phyloP scores from a whole-genome alignment of 2,113 vertebrate genomes.

The Chelonoidis abingdonii region DNA sequence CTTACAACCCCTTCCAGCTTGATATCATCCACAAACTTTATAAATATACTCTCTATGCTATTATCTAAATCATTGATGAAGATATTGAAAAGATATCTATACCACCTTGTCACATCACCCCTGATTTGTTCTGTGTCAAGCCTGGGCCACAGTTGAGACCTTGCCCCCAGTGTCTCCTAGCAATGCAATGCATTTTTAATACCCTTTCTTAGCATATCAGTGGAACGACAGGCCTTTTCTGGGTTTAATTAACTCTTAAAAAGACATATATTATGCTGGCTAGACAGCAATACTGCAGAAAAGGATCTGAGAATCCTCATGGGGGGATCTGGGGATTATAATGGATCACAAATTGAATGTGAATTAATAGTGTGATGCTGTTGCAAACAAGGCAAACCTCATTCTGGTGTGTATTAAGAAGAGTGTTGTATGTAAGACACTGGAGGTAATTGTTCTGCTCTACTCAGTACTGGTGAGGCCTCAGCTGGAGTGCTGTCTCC shows the following conservation, averaged over 20 bases:
- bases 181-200: neutral
- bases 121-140: neutral
- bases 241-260: neutral
- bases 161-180: neutral
- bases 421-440: neutral
- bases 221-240: neutral
- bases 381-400: too few relatives aligned
- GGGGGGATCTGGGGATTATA: too few relatives aligned
- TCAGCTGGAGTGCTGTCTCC: neutral
- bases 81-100: neutral
- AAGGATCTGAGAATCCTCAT: too few relatives aligned
- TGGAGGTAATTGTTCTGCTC: neutral
- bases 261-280: neutral
- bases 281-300: too few relatives aligned
- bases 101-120: neutral
- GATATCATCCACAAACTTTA: too few relatives aligned
- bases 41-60: too few relatives aligned
- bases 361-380: too few relatives aligned
- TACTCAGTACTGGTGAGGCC: neutral
- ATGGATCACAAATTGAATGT: too few relatives aligned
- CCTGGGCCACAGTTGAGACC: neutral
- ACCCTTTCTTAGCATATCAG: neutral
- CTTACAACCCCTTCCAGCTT: too few relatives aligned
- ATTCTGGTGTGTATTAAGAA: too few relatives aligned
- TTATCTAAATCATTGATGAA: too few relatives aligned